Conservation (phyloP, 2,113 vertebrate genomes). For the Nestor notabilis region DNA sequence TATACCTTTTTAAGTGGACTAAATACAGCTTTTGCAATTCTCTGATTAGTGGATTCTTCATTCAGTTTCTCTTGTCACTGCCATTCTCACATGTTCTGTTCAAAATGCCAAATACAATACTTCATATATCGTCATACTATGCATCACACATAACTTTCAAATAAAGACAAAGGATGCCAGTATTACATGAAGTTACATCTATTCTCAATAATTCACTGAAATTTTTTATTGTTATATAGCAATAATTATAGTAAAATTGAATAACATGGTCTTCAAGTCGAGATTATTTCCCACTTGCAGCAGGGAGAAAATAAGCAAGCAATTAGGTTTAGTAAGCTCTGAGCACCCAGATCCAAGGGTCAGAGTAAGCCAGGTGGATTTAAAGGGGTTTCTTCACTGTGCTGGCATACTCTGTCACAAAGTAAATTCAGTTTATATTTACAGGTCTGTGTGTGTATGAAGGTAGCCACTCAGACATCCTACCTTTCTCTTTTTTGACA, state of each 20-base stretch:
- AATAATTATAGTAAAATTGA: not conserved
- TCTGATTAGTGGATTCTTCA: not conserved
- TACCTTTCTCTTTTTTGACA: not conserved
- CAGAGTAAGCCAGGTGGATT: not conserved
- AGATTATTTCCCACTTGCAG: not conserved
- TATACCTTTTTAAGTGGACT: not conserved
- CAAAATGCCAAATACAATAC: not conserved
- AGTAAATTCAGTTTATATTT: not conserved
- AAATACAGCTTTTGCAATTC: not conserved
- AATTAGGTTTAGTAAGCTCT: not conserved
- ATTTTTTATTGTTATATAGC: not conserved
- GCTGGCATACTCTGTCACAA: not conserved
- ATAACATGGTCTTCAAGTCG: not conserved
- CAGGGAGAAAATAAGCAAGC: not conserved
- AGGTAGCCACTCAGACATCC: not conserved
- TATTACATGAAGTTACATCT: not conserved
- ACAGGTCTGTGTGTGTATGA: not conserved
- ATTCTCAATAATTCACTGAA: not conserved
- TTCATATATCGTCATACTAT: not conserved
- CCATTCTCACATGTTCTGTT: not conserved
- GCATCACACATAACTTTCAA: not conserved
- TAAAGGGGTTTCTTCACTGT: not conserved
- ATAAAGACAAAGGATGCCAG: not conserved
- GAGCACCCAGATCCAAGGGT: not conserved
- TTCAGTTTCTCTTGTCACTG: not conserved